phyloP scores from a whole-genome alignment of 2,888 invertebrate genomes.

The Steinernema carpocapsae region DNA sequence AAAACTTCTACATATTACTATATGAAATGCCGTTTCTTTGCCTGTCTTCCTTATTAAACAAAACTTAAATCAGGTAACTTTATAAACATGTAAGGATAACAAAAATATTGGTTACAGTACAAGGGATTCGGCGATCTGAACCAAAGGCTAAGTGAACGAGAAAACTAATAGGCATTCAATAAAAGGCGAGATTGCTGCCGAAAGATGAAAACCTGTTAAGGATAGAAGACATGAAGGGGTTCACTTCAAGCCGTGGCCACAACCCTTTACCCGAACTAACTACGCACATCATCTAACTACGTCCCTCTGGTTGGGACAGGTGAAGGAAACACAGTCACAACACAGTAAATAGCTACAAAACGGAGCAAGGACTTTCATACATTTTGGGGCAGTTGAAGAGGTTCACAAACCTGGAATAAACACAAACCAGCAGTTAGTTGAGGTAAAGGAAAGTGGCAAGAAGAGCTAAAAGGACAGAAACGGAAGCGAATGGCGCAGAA shows the following conservation, averaged over 20 bases:
- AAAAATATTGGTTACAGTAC: background rate
- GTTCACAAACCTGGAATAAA: no score
- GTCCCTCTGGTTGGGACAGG: no score
- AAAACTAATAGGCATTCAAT: no score
- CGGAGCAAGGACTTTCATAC: background rate
- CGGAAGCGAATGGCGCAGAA: background rate
- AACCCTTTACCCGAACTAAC: no score
- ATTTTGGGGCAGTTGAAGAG: no score
- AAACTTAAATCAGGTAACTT: background rate
- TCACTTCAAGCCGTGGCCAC: no score
- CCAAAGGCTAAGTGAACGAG: background rate
- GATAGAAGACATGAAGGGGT: no score
- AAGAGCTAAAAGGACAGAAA: background rate
- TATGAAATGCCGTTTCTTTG: background rate
- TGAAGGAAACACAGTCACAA: no score
- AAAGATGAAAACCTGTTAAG: no score
- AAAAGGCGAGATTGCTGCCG: no score
- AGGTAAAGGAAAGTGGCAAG: background rate
- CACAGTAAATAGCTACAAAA: no score
- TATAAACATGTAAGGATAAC: background rate
- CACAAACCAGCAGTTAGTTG: background rate
- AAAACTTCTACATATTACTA: background rate
- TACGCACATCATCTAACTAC: no score
- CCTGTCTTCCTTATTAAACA: background rate
- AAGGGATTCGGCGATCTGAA: background rate